Percentiles rank a stretch among this genome's conserved stretches.
These are phyloP conservation scores for Babyrousa celebensis DNA, from an alignment of 2,797 vertebrate species.

Conservation along the genomic window DNA sequence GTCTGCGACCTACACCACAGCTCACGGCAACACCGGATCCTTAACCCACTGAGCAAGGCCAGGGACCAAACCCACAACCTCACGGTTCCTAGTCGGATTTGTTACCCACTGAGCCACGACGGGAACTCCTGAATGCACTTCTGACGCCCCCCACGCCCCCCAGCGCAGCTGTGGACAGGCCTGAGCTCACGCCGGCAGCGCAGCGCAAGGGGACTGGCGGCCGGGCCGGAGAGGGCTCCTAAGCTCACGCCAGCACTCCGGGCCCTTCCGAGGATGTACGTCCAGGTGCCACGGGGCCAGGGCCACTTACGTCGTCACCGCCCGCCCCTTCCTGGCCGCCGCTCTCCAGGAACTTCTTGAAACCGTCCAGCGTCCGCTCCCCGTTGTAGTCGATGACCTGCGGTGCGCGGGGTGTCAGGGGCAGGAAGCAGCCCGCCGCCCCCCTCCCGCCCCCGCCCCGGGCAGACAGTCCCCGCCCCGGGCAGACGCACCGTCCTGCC, in stretches of 20 bases:
- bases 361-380: constrained; percentile 97
- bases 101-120: too few relatives aligned
- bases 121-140: neutral
- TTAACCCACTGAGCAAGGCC: too few relatives aligned
- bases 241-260: accelerated
- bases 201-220: too few relatives aligned
- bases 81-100: too few relatives aligned
- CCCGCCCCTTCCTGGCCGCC: constrained; percentile 97
- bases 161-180: neutral
- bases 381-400: constrained; percentile 99
- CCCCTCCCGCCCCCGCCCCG: accelerated
- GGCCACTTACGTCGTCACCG: constrained; percentile 93
- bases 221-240: accelerated
- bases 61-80: too few relatives aligned
- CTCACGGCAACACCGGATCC: too few relatives aligned
- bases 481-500: constrained; percentile 93
- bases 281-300: accelerated
- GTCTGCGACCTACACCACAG: too few relatives aligned
- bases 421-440: neutral
- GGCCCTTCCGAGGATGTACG: too few relatives aligned
- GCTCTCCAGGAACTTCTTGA: constrained; percentile 98
- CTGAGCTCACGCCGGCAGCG: accelerated
- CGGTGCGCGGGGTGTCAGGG: neutral
- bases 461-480: neutral
- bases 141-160: neutral